phyloP scores from a whole-genome alignment of 2,113 vertebrate species.

The Hippolais icterina region DNA sequence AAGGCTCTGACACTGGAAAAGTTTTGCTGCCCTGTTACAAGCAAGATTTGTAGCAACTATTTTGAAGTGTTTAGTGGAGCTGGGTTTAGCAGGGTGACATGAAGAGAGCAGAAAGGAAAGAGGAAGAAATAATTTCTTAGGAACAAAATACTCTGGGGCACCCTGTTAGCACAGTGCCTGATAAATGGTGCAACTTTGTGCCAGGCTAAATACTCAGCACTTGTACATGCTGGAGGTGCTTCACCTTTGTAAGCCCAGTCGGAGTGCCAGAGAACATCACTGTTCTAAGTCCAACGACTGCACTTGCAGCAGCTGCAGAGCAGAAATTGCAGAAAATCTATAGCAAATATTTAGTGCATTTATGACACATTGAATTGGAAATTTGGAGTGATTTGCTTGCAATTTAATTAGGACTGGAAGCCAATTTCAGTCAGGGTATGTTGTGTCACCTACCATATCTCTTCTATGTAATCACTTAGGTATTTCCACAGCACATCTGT shows the following conservation, averaged over 20 bases:
- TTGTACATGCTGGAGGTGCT: not conserved
- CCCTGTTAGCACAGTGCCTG: accelerated
- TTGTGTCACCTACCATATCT: not conserved
- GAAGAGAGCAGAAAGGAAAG: not conserved
- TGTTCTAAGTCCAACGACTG: not conserved
- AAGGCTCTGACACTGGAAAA: not conserved
- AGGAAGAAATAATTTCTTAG: not conserved
- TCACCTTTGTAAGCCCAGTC: not conserved
- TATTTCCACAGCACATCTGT: not conserved
- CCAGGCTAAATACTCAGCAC: not conserved
- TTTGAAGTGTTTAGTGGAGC: not conserved
- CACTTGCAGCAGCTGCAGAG: not conserved
- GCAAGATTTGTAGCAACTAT: not conserved
- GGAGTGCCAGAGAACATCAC: not conserved
- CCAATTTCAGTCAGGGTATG: not conserved
- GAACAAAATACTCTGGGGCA: not conserved
- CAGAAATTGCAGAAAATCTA: not conserved
- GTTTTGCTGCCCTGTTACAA: not conserved
- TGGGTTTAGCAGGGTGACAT: not conserved
- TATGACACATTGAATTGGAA: not conserved
- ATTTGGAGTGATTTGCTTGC: not conserved
- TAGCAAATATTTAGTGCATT: not conserved
- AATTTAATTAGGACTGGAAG: not conserved
- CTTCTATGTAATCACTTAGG: not conserved
- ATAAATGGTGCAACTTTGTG: not conserved